A percentile compares a stretch with the other conserved stretches of the same genome.
phyloP scores from a whole-genome alignment of 2,113 vertebrate genomes.

The Paratilapia polleni region DNA sequence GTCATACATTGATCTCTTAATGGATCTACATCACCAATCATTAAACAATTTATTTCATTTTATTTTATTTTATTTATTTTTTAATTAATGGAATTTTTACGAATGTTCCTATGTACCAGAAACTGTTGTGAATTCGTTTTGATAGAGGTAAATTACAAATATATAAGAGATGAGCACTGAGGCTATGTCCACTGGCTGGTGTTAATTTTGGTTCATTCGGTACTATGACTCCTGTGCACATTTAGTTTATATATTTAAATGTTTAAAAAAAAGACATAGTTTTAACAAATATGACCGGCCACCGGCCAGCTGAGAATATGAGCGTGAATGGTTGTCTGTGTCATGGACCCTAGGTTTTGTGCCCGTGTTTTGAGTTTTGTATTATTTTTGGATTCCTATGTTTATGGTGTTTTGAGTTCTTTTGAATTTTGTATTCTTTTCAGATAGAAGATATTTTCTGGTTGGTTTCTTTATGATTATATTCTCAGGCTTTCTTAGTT shows the following conservation, averaged over 20 bases:
- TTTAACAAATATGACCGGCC: neutral
- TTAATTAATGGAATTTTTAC: neutral
- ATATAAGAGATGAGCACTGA: neutral
- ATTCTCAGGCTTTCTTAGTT: neutral
- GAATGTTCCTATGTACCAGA: neutral
- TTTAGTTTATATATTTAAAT: neutral
- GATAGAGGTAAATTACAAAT: neutral
- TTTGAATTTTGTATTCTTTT: neutral
- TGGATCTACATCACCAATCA: neutral
- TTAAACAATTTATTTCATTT: neutral
- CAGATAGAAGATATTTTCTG: neutral
- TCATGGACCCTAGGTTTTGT: rapidly evolving
- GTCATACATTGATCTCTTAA: neutral
- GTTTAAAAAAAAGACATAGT: neutral
- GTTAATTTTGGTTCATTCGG: neutral
- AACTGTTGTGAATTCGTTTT: neutral
- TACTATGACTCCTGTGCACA: neutral
- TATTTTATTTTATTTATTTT: neutral
- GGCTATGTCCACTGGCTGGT: neutral
- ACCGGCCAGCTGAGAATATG: too few species aligned
- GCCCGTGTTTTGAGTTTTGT: neutral
- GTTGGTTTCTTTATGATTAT: neutral
- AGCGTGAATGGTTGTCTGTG: too few species aligned
- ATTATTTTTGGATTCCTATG: rapidly evolving
- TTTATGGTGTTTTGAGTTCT: neutral